Base-by-base conservation (phyloP, 2,888 invertebrate genomes). In the Ophion obscuratus region DNA sequence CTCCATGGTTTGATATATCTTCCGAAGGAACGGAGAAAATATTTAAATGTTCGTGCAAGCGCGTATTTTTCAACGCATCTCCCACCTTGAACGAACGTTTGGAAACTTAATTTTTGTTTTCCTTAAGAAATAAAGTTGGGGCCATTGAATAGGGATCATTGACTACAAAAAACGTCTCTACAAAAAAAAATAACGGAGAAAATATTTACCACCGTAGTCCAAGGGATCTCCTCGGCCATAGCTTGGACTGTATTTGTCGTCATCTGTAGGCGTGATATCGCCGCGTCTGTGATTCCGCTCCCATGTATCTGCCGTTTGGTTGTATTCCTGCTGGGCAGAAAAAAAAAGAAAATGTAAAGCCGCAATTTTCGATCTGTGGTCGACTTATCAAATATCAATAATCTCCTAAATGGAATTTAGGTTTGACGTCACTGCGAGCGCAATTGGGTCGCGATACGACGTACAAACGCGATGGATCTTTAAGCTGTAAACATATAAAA, bases 241-340 rank as follows among this genome's bases (percentile, higher is more conserved):
- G 24, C 9, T 47, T 27, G 36, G 57, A 73, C 57, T 68, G 20
- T 80, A 62, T 53, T 53, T 68, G 27, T 83, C 83, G 53, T 70
- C 71, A 47, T 83, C 83, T n/a, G 76, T 81, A 9, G 64, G 53
- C 7, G 80, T 66, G 36, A 88, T 87, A 64, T 88, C 88, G 31
- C 87, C 87, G 14, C 88, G 82, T 79, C 77, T 70, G 53, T 74
- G 71, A 68, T 68, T 44, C 66, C 24, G 61, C 64, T 71, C 78
- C 84, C 81, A 77, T 77, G 61, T 27, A 80, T 83, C 87, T 85
- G 85, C 86, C 84, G 87, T 86, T 40, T 61, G 64, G 79, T 87
- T 88, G 79, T 82, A 78, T 85, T 87, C 82, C 87, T 88, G 61
- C 24, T 47, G 67, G 31, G 53, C 57, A 78, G 31, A 47, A 66